Base-by-base conservation (phyloP, 1,140 invertebrate genomes). In the Chironomus striatipennis region DNA sequence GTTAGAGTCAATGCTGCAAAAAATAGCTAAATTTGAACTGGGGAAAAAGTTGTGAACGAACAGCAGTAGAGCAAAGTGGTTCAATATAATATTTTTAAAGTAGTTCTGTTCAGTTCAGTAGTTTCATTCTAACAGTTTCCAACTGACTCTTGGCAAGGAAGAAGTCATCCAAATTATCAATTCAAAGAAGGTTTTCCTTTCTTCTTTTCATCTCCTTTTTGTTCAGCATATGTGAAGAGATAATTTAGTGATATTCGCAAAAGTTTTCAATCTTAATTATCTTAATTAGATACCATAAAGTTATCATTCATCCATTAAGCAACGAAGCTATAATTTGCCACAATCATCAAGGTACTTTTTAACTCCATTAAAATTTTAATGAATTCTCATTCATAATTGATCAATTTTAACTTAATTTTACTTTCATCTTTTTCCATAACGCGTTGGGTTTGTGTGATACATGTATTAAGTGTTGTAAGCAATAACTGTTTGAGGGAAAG, bases 311-410 rank as follows among this genome's bases (percentile, higher is more conserved):
- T 34, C 2, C 24, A 34, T 34, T 34, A 57, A 57, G 47, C 9
- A 10, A 57, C 4, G 5, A 57, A 57, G 12, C 24, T 57, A 15
- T 57, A 57, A 57, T 57, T 57, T 57, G 47, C n/a, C 12, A 15
- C 47, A 57, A 57, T 57, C 12, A 57, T 57, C 47, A 57, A 57
- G 47, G 47, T 57, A 57, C 12, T 15, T 57, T 15, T 57, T 57
- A 57, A 10, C n/a, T 57, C 4, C 47, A 57, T 57, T 57, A 5
- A 57, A 2, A 5, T 57, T 57, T 57, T 57, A 57, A 57, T 57
- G 12, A 57, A 57, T n/a, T 57, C n/a, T 57, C 47, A n/a, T 57
- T n/a, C 47, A 57, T 57, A 57, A 57, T 57, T 57, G 47, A 57
- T 15, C 47, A 57, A 15, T 57, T 57, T 57, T 57, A 57, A 57